phyloP scores from a whole-genome alignment of 2,113 vertebrate species.

The Pionites leucogaster region DNA sequence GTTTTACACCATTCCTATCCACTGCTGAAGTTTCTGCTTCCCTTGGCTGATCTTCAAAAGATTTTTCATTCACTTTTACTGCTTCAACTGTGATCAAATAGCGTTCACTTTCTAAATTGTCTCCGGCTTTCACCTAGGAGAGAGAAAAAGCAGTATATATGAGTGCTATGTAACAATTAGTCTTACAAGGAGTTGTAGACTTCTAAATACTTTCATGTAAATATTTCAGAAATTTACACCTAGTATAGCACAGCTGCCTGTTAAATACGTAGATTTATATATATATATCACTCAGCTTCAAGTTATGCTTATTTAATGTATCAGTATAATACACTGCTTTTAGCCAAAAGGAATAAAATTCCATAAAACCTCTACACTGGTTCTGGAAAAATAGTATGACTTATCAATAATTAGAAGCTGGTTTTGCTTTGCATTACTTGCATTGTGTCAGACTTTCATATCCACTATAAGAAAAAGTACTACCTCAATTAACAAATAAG shows the following conservation, averaged over 20 bases:
- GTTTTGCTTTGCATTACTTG: background rate
- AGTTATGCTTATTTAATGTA: background rate
- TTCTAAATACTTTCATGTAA: background rate
- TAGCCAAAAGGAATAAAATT: background rate
- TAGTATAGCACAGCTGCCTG: background rate
- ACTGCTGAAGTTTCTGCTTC: background rate
- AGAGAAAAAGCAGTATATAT: background rate
- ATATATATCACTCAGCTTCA: background rate
- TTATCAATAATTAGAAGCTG: background rate
- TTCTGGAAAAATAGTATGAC: background rate
- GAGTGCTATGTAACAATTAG: accelerated
- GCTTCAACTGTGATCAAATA: constrained; percentile 79
- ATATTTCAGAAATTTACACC: background rate
- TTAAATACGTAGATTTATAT: background rate
- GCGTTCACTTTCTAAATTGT: constrained; percentile 77
- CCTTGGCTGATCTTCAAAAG: background rate
- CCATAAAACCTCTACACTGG: background rate
- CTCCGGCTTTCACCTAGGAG: constrained; percentile 74
- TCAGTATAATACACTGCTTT: background rate
- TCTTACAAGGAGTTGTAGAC: background rate
- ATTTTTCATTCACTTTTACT: constrained; percentile 8
- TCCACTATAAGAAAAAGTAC: background rate
- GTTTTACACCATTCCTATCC: background rate
- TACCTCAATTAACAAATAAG: background rate
- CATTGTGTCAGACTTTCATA: background rate